Percentiles rank a stretch among this genome's conserved stretches.
These are phyloP conservation scores for Octopus sinensis DNA, from an alignment of 1,140 invertebrate species.

Conservation along the genomic window DNA sequence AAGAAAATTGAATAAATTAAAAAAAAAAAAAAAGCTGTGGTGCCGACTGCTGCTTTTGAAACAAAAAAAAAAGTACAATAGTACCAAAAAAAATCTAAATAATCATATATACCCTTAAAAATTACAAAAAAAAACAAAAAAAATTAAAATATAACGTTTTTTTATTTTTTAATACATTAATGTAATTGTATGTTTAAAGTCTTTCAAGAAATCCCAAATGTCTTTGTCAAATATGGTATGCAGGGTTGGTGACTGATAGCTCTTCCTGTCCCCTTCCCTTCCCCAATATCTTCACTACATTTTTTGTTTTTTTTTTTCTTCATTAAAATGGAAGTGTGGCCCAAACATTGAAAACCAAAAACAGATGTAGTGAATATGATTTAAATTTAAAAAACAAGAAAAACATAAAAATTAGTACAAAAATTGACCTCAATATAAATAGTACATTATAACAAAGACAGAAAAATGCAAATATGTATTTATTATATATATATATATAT, in stretches of 20 bases:
- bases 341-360: too few species aligned
- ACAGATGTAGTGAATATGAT: too few species aligned
- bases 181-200: constrained; percentile 11
- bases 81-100: not conserved
- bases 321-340: too few species aligned
- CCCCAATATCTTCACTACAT: not conserved
- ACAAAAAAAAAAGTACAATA: not conserved
- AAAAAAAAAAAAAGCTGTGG: not conserved
- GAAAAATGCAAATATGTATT: too few species aligned
- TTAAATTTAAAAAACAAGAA: too few species aligned
- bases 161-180: constrained; percentile 8
- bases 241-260: not conserved
- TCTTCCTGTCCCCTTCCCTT: not conserved
- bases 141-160: constrained; percentile 6
- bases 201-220: not conserved
- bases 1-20: not conserved
- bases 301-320: too few species aligned
- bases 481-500: not conserved
- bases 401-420: too few species aligned
- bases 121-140: not conserved
- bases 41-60: constrained; percentile 3
- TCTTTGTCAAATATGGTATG: not conserved
- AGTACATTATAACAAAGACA: too few species aligned
- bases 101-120: not conserved
- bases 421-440: too few species aligned